Evolutionary conservation across 2,113 vertebrate genomes (phyloP).

Genomic region (Tachycineta bicolor): DNA sequence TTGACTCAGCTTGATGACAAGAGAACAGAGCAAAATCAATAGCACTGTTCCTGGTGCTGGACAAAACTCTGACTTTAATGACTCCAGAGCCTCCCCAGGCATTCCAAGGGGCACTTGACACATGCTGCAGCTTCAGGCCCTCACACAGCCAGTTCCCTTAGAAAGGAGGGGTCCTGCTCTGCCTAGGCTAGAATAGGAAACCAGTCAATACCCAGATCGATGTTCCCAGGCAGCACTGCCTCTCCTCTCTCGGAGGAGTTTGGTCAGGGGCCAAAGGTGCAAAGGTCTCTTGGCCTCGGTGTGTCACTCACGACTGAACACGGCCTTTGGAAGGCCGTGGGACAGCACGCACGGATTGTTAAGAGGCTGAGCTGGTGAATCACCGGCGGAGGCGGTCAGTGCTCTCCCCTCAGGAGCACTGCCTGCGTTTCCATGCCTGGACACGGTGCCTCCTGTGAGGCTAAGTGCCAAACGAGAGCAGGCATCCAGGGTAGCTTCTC

Average conservation of each 20-base stretch:
- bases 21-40: neutral
- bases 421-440: neutral
- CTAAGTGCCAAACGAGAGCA: neutral
- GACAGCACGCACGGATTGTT: fast-evolving
- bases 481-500: neutral
- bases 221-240: neutral
- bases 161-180: neutral
- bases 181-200: neutral
- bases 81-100: neutral
- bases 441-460: neutral
- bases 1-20: neutral
- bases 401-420: neutral
- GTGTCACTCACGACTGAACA: neutral
- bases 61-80: neutral
- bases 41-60: neutral
- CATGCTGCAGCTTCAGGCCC: neutral
- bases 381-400: neutral
- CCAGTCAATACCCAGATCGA: neutral
- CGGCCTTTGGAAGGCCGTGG: neutral
- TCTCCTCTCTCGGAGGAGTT: neutral
- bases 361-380: neutral
- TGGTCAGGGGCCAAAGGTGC: neutral
- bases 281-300: neutral
- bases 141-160: neutral
- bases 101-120: neutral